Base-by-base conservation (phyloP, 2,113 vertebrate genomes). In the Semnornis frantzii region DNA sequence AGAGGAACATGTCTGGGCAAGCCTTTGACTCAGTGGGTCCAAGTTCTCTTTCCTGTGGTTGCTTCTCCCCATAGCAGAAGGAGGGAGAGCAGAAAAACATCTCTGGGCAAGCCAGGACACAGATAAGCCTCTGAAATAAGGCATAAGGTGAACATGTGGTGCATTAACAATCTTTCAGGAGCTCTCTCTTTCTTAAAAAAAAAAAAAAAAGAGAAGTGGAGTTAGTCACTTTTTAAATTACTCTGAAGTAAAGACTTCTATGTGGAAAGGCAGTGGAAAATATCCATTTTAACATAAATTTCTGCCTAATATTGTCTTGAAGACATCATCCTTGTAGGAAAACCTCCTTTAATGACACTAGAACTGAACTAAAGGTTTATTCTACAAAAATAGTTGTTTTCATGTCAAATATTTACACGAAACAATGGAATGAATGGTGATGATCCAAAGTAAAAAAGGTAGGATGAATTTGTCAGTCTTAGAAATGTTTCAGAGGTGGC, bases 391-490 rank as follows among this genome's bases (percentile, higher is more conserved):
- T 33, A 28, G 4, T 4, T 25, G 50, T 66, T 86, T 76, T 69
- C 28, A 48, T 57, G 21, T 28, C 18, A 87, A 93, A 73, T 77
- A 89, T 82, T 73, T 79, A 20, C 15, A 18, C 13, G 10, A 44
- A 60, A 44, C 25, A 71, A 31, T 37, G 25, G 12, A 37, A 79
- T 90, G 37, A 87, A 75, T 23, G 2, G 68, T 58, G 15, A 2
- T 54, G 33, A 78, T 64, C 9, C 54, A 57, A 33, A 30, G 39
- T 57, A 23, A 6, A 75, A 81, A 78, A 7, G 9, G 59, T 60
- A 80, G 16, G 19, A 28, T 0, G 0, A n/a, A 2, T 8, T 52
- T 80, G 6, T 54, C 14, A 82, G 8, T 34, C 18, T 57, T 37
- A 48, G 12, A 10, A 60, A 54, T 5, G 4, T 28, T 55, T 10